Conservation (phyloP, 1,140 invertebrate species). For the Papilio dardanus region DNA sequence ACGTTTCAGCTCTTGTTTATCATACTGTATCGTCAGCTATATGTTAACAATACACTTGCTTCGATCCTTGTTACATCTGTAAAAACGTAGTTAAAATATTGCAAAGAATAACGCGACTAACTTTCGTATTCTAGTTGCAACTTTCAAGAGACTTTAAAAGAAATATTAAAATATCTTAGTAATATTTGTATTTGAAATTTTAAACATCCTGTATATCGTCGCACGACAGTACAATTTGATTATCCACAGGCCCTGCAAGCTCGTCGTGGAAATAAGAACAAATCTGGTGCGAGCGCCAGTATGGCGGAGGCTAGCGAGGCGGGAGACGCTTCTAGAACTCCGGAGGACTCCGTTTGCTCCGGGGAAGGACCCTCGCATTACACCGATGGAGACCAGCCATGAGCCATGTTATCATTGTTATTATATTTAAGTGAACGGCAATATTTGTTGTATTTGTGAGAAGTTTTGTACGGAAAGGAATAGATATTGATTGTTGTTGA, state of each 20-base stretch:
- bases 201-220: neutral
- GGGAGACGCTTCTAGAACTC: slow-evolving; percentile 86
- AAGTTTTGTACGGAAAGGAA: slow-evolving; percentile 6
- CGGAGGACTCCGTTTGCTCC: slow-evolving; percentile 89
- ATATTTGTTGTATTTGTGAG: slow-evolving; percentile 11
- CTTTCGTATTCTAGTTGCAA: neutral
- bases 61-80: neutral
- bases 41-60: neutral
- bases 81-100: slow-evolving; percentile 6
- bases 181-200: neutral
- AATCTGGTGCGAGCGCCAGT: slow-evolving; percentile 83
- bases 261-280: slow-evolving; percentile 81
- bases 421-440: neutral
- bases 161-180: neutral
- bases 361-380: slow-evolving; percentile 86
- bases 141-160: neutral
- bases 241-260: slow-evolving; percentile 79
- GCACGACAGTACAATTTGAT: neutral
- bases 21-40: neutral
- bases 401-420: slow-evolving; percentile 35
- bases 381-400: slow-evolving; percentile 72
- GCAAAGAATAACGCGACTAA: neutral
- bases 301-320: slow-evolving; percentile 84
- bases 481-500: neutral
- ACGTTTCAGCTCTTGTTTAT: neutral